Conservation (phyloP, 1,140 invertebrate genomes). For the Cyclargus thomasi region DNA sequence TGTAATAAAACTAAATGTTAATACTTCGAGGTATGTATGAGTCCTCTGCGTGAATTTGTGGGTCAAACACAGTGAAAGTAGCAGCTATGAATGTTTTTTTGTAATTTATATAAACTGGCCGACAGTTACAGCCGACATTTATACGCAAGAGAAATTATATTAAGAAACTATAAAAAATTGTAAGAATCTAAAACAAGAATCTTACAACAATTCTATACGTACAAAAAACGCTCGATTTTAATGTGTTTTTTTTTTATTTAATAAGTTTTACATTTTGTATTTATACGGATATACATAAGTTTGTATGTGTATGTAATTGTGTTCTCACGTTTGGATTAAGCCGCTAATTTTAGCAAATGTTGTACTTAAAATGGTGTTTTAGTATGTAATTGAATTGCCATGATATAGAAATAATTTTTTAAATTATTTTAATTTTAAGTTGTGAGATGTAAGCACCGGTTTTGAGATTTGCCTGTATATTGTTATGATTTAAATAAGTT, state of each 20-base stretch:
- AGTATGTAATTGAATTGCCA: background rate
- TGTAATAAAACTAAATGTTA: no score
- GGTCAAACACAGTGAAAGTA: no score
- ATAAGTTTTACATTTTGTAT: background rate
- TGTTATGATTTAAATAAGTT: background rate
- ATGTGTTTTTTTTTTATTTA: background rate
- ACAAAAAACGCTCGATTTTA: background rate
- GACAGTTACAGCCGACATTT: no score
- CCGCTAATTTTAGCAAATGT: background rate
- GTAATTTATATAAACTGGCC: no score
- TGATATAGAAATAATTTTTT: slow-evolving; percentile 9
- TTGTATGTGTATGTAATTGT: background rate
- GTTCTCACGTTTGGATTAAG: background rate
- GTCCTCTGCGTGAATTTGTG: no score
- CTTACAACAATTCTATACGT: background rate
- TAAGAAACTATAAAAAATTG: no score
- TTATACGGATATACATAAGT: background rate
- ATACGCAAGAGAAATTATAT: no score
- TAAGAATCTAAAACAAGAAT: no score
- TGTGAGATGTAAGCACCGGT: slow-evolving; percentile 6
- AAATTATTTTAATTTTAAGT: slow-evolving; percentile 8
- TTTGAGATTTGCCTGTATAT: background rate
- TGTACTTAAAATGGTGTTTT: background rate
- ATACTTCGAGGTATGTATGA: no score
- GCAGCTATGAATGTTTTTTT: no score